Conservation (phyloP, 92 coral and sea anemone genomes). For the Porites cylindrica region DNA sequence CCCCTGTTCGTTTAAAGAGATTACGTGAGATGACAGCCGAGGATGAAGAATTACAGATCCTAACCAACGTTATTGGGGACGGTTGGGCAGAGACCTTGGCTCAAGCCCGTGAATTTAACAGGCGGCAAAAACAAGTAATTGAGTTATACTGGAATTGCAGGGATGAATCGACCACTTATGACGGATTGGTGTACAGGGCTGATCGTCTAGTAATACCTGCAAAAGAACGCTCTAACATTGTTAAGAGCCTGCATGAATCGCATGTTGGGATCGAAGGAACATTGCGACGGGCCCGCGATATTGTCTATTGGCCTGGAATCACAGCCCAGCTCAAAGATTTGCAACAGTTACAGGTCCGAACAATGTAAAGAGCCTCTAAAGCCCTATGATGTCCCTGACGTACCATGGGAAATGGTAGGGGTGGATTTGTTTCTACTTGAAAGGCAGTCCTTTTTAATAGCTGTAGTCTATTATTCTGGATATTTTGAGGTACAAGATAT, state of each 20-base stretch:
- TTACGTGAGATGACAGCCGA: slow-evolving; percentile 28
- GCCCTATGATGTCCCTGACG: slow-evolving; percentile 28
- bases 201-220: slow-evolving; percentile 45
- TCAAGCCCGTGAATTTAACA: slow-evolving; percentile 31
- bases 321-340: slow-evolving; percentile 56
- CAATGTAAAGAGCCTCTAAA: slow-evolving; percentile 54
- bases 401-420: slow-evolving; percentile 52
- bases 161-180: slow-evolving; percentile 59
- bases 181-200: slow-evolving; percentile 47
- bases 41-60: slow-evolving; percentile 48
- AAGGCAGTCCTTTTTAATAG: slow-evolving; percentile 23
- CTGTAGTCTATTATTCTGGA: slow-evolving; percentile 40
- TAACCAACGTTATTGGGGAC: slow-evolving; percentile 18
- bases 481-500: slow-evolving; percentile 53
- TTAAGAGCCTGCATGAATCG: slow-evolving; percentile 21
- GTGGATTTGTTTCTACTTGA: slow-evolving; percentile 43
- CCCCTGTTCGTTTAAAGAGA: slow-evolving; percentile 6
- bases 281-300: slow-evolving; percentile 33
- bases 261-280: slow-evolving; percentile 21
- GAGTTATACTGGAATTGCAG: slow-evolving; percentile 49
- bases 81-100: slow-evolving; percentile 51
- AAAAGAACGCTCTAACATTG: slow-evolving; percentile 22
- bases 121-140: slow-evolving; percentile 23
- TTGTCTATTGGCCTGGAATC: slow-evolving; percentile 45
- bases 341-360: slow-evolving; percentile 47